phyloP scores from a whole-genome alignment of 1,140 invertebrate genomes.

The Planococcus citri region DNA sequence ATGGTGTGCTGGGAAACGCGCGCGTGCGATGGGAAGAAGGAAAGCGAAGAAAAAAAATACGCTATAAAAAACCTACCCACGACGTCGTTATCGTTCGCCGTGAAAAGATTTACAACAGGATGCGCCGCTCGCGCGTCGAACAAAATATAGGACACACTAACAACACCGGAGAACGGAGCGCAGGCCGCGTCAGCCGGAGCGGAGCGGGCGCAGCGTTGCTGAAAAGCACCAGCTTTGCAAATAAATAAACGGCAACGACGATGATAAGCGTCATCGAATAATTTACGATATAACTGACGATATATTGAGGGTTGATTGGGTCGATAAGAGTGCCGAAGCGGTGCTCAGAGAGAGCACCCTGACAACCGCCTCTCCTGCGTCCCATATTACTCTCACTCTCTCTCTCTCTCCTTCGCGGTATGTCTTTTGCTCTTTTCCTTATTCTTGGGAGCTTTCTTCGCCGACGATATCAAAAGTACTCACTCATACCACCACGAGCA shows the following conservation, averaged over 20 bases:
- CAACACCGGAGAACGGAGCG: too few species aligned
- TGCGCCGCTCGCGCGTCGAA: background rate
- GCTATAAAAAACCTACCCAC: background rate
- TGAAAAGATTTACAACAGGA: background rate
- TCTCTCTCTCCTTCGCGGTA: too few species aligned
- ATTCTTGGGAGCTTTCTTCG: too few species aligned
- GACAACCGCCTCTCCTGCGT: too few species aligned
- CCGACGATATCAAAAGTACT: too few species aligned
- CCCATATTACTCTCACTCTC: too few species aligned
- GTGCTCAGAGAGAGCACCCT: background rate
- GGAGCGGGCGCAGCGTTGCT: too few species aligned
- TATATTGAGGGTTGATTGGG: conserved; percentile 15
- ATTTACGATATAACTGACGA: conserved; percentile 18
- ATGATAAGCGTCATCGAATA: conserved; percentile 14
- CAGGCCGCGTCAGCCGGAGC: too few species aligned
- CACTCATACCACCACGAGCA: too few species aligned
- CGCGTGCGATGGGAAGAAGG: too few species aligned
- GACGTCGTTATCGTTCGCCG: conserved; percentile 5
- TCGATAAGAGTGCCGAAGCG: background rate
- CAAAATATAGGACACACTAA: background rate
- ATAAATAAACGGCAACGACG: conserved; percentile 17
- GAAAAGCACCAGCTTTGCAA: background rate
- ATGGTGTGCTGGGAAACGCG: too few species aligned
- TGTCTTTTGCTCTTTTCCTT: too few species aligned
- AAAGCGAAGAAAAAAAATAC: background rate